Evolutionary conservation across 2,888 invertebrate species (phyloP).

Genomic region (Dastarcus helophoroides): DNA sequence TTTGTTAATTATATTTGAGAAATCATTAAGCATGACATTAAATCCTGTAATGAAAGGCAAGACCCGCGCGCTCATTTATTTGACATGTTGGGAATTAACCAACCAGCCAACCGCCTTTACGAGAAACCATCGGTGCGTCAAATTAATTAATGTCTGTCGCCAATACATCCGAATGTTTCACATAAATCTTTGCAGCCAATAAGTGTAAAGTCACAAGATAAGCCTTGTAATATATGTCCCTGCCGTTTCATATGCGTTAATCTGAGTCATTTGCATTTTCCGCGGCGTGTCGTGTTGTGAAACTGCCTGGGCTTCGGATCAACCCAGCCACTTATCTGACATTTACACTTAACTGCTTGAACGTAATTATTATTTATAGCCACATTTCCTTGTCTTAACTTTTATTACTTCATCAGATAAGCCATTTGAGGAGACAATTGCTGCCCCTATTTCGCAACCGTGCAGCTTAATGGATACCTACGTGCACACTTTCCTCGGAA

Average conservation of each 20-base stretch:
- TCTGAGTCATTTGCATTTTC: slow-evolving; percentile 27
- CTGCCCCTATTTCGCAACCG: too few relatives aligned
- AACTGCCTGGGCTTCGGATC: slow-evolving; percentile 24
- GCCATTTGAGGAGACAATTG: too few relatives aligned
- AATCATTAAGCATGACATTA: too few relatives aligned
- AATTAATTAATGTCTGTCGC: slow-evolving; percentile 25
- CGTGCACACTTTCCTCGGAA: too few relatives aligned
- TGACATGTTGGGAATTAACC: too few relatives aligned
- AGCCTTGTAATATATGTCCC: slow-evolving; percentile 22
- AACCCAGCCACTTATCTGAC: slow-evolving; percentile 30
- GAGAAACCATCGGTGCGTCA: slow-evolving; percentile 21
- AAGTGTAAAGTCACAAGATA: slow-evolving; percentile 22
- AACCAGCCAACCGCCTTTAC: slow-evolving; percentile 13
- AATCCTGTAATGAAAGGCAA: too few relatives aligned
- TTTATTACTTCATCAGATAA: slow-evolving; percentile 29
- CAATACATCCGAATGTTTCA: slow-evolving; percentile 20
- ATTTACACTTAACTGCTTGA: slow-evolving; percentile 33
- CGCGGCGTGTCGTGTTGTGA: slow-evolving; percentile 25
- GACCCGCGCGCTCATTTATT: too few relatives aligned
- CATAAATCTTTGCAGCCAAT: slow-evolving; percentile 20
- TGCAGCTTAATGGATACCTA: too few relatives aligned
- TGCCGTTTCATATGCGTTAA: slow-evolving; percentile 23
- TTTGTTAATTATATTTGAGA: too few relatives aligned
- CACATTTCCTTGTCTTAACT: slow-evolving; percentile 25
- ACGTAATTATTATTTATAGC: slow-evolving; percentile 35